These are phyloP conservation scores for Geococcyx californianus DNA, from an alignment of 2,113 vertebrate species.

Conservation along the genomic window DNA sequence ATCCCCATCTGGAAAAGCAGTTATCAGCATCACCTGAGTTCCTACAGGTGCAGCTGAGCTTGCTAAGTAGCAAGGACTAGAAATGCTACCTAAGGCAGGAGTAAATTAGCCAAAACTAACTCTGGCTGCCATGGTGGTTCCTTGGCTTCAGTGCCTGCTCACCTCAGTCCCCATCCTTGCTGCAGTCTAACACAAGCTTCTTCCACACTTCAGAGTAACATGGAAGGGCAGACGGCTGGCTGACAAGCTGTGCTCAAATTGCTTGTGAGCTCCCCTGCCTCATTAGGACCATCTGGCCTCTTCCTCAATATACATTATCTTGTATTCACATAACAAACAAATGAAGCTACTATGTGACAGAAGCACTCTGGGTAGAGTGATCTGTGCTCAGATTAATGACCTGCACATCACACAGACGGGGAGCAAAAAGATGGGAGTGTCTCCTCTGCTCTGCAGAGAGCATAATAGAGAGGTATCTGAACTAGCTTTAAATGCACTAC, in stretches of 20 bases:
- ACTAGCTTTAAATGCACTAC: not conserved
- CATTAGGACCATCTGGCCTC: not conserved
- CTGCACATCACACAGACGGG: not conserved
- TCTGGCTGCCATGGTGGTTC: not conserved
- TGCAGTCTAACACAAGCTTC: not conserved
- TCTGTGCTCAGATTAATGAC: not conserved
- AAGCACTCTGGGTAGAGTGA: not conserved
- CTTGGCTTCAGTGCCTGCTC: not conserved
- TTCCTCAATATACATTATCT: not conserved
- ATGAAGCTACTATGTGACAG: not conserved
- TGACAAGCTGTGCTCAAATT: not conserved
- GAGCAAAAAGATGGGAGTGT: not conserved
- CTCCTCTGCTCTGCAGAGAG: not conserved
- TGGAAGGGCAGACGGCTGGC: not conserved
- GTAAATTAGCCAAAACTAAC: not conserved
- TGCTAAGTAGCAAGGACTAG: not conserved
- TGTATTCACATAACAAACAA: not conserved
- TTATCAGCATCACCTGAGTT: not conserved
- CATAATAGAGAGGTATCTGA: not conserved
- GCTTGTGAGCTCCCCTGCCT: not conserved
- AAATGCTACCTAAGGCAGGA: not conserved
- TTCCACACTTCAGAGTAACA: not conserved
- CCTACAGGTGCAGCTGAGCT: not conserved
- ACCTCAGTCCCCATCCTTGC: not conserved
- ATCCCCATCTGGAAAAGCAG: not conserved